Conservation (phyloP, 2,113 vertebrate genomes). For the Ceyx cyanopectus region DNA sequence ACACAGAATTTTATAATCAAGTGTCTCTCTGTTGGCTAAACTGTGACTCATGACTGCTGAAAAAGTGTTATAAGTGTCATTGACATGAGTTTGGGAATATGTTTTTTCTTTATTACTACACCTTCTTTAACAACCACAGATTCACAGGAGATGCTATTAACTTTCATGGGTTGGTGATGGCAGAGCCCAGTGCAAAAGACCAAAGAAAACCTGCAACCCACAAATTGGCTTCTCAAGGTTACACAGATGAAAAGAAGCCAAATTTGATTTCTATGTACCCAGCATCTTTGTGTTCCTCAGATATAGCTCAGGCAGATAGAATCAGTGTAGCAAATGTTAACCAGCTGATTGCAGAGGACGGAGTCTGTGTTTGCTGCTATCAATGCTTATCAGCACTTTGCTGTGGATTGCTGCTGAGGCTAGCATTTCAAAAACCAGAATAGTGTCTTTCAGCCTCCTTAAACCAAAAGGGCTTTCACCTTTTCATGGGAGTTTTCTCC, state of each 20-base stretch:
- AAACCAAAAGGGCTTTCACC: conserved; percentile 1
- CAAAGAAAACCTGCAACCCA: not conserved
- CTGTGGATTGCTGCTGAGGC: not conserved
- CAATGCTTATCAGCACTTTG: not conserved
- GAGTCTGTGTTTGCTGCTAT: rapidly evolving
- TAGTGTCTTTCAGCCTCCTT: conserved; percentile 6
- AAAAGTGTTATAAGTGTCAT: not conserved
- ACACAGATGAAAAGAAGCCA: not conserved
- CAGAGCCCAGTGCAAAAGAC: not conserved
- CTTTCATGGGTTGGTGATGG: not conserved
- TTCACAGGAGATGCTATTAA: not conserved
- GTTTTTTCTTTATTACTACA: not conserved
- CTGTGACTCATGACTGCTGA: not conserved
- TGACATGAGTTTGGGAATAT: not conserved
- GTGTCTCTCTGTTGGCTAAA: not conserved
- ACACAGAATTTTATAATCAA: not conserved
- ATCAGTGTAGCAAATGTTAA: not conserved
- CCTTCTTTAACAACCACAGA: not conserved
- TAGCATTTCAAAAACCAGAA: not conserved
- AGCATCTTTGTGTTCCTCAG: not conserved
- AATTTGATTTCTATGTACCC: not conserved
- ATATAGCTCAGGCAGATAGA: not conserved
- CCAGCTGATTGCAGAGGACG: not conserved
- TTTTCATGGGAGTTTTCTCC: conserved; percentile 20
- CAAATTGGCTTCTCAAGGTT: not conserved